Percentiles rank a stretch among this genome's conserved stretches.
Evolutionary conservation across 2,797 vertebrate species (phyloP).

Genomic region (Brachyrhaphis roseni): DNA sequence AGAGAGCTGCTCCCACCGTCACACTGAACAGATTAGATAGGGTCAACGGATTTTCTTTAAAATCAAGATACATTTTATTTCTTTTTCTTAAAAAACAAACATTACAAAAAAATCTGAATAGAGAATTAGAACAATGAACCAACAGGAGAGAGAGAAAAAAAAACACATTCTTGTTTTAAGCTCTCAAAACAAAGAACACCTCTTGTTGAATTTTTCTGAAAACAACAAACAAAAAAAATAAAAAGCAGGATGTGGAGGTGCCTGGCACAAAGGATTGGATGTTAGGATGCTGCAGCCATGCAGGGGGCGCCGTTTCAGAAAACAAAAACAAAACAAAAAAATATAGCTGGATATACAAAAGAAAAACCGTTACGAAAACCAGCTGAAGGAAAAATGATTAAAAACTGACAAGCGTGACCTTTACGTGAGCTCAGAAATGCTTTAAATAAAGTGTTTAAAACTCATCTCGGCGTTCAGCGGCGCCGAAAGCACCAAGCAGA

Average conservation of each 20-base stretch:
- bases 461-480: background rate
- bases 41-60: constrained; percentile 78
- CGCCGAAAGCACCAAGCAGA: constrained; percentile 27
- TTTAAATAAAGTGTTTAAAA: constrained; percentile 50
- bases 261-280: constrained; percentile 82
- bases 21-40: constrained; percentile 73
- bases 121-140: constrained; percentile 80
- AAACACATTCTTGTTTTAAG: constrained; percentile 74
- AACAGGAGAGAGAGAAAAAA: constrained; percentile 68
- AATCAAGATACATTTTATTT: constrained; percentile 89
- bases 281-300: constrained; percentile 53
- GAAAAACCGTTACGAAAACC: constrained; percentile 43
- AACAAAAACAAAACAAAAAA: background rate
- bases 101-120: constrained; percentile 85
- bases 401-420: constrained; percentile 8
- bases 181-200: constrained; percentile 46
- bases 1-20: constrained; percentile 42
- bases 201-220: constrained; percentile 63
- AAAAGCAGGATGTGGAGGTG: constrained; percentile 47
- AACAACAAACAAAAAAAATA: background rate
- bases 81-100: constrained; percentile 87
- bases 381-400: constrained; percentile 17
- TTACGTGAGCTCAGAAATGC: background rate
- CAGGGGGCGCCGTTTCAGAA: constrained; percentile 27
- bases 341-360: constrained; percentile 16